Evolutionary conservation across 2,888 invertebrate species (phyloP).

Genomic region (Merodon equestris): DNA sequence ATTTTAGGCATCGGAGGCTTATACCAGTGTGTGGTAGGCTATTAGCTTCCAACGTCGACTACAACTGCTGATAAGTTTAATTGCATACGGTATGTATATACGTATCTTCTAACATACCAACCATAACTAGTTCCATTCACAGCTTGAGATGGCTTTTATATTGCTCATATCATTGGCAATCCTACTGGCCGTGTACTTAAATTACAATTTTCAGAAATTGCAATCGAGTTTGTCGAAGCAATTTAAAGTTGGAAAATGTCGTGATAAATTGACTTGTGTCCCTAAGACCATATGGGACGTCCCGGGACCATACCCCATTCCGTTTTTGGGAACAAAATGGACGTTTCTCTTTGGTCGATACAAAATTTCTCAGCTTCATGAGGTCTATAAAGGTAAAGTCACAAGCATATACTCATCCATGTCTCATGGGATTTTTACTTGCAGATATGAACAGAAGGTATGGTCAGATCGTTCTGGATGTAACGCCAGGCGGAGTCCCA

Average conservation of each 20-base stretch:
- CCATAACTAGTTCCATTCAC: too few relatives aligned
- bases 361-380: conserved; percentile 86
- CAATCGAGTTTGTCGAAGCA: conserved; percentile 60
- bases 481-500: conserved; percentile 85
- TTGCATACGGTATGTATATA: not conserved
- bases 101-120: conserved; percentile 1
- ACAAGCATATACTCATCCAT: too few relatives aligned
- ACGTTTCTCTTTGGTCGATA: conserved; percentile 85
- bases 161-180: conserved; percentile 75
- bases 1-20: conserved; percentile 17
- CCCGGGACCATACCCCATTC: conserved; percentile 87
- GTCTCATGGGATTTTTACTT: not conserved
- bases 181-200: conserved; percentile 75
- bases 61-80: conserved; percentile 34
- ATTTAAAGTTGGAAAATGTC: conserved; percentile 34
- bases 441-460: conserved; percentile 85
- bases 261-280: conserved; percentile 2
- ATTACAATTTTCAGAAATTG: conserved; percentile 73
- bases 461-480: conserved; percentile 89
- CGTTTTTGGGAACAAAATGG: conserved; percentile 90
- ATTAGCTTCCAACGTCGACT: conserved; percentile 2
- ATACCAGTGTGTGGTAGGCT: not conserved
- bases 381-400: conserved; percentile 87
- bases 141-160: conserved; percentile 75
- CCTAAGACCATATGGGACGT: conserved; percentile 79